A percentile compares a stretch with the other conserved stretches of the same genome.
phyloP scores from a whole-genome alignment of 2,797 vertebrate genomes.

The Anolis apletophallus region DNA sequence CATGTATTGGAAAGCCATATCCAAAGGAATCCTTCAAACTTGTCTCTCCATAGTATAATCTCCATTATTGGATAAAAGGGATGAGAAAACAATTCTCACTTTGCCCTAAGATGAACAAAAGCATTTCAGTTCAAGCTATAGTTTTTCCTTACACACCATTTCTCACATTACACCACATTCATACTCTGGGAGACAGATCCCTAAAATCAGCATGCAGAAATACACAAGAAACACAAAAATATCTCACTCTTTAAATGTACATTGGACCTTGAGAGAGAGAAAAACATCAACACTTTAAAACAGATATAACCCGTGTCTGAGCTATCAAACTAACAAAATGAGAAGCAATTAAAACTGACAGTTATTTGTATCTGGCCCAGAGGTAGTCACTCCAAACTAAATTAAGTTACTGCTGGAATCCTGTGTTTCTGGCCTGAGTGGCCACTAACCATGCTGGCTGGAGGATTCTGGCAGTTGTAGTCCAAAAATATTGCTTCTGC shows the following conservation, averaged over 20 bases:
- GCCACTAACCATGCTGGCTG: neutral
- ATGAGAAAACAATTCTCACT: neutral
- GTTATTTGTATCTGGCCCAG: neutral
- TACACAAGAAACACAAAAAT: neutral
- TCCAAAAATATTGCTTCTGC: neutral
- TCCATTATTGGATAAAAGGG: neutral
- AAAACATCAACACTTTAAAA: neutral
- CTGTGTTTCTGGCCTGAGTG: neutral
- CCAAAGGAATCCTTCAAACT: neutral
- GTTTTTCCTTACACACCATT: neutral
- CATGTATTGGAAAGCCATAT: neutral
- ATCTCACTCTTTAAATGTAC: neutral
- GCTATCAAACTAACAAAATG: neutral
- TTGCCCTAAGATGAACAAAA: constrained; percentile 5
- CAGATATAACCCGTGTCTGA: neutral
- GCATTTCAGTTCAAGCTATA: neutral
- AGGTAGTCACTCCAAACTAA: neutral
- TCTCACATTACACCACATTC: neutral
- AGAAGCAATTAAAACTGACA: neutral
- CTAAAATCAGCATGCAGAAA: neutral
- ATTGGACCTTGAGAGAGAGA: neutral
- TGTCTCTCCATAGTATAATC: neutral
- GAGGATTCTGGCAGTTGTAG: neutral
- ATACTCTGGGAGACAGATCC: neutral
- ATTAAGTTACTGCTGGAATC: neutral